Base-by-base conservation (phyloP, 1,140 invertebrate species). In the Calliphora vicina region DNA sequence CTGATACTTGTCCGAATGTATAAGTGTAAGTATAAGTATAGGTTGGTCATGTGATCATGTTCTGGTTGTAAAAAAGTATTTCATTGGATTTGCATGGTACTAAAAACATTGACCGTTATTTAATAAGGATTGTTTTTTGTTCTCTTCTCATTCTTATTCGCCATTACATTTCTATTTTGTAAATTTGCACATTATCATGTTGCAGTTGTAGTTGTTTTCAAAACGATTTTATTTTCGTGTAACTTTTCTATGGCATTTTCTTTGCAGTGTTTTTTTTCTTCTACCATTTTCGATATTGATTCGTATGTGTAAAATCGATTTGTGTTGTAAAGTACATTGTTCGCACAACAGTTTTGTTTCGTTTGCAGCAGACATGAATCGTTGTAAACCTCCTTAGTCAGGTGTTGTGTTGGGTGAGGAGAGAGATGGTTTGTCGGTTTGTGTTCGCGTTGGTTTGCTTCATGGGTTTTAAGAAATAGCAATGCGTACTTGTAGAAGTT, bases 281-380 rank as follows among this genome's bases (percentile, higher is more conserved):
- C 29, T 10, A 35, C 35, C 35, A 35, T 35, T 35, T 35, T 27
- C 13, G 74, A 23, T 78, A 78, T 78, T 23, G 20, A 45, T 78
- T 78, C 25, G 35, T 20, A 45, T 78, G 35, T 78, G 61, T 45
- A 43, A 78, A 78, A 78, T 78, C 74, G 74, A 78, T 78, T 78
- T 78, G 74, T 78, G 42, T 78, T 9, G 9, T 15, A 13, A 25
- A 23, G 35, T 23, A 23, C 35, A 43, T n/a, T 78, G 74, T 45
- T 78, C 35, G 73, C 29, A 78, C 9, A 43, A 43, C 10, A 43
- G 74, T 78, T 45, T 23, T 78, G n/a, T 74, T 27, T 29, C n/a
- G 27, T 35, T 35, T n/a, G n/a, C 27, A 43, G 23, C n/a, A 43
- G n/a, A 29, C 74, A 43, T 78, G 45, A 6, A 50, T 35, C 10